Percentiles rank a stretch among this genome's conserved stretches.
These are phyloP conservation scores for Craterocephalus amniculus DNA, from an alignment of 2,797 vertebrate genomes.

Conservation along the genomic window DNA sequence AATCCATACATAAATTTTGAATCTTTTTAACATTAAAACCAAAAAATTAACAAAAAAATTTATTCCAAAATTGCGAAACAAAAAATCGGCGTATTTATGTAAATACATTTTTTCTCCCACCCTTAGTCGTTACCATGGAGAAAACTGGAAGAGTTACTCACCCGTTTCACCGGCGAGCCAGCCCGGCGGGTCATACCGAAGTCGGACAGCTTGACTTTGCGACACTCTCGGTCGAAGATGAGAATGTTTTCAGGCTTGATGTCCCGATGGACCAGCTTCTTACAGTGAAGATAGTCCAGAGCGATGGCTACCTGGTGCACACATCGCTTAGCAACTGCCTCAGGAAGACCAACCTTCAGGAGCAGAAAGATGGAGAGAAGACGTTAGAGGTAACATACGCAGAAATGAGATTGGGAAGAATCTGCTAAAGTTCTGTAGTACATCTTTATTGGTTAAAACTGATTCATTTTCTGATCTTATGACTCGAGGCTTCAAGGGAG, in stretches of 20 bases:
- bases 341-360: constrained; percentile 84
- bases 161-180: constrained; percentile 86
- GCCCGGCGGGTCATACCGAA: constrained; percentile 88
- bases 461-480: too few relatives aligned
- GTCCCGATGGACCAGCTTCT: constrained; percentile 88
- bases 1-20: too few relatives aligned
- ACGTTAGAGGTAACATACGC: neutral
- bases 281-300: constrained; percentile 87
- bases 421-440: too few relatives aligned
- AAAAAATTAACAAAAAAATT: too few relatives aligned
- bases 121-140: neutral
- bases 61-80: too few relatives aligned
- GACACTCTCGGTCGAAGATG: constrained; percentile 88
- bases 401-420: too few relatives aligned
- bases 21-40: too few relatives aligned
- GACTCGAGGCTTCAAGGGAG: too few relatives aligned
- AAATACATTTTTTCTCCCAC: too few relatives aligned
- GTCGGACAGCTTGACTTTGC: constrained; percentile 88
- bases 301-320: constrained; percentile 88
- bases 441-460: too few relatives aligned
- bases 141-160: constrained; percentile 40
- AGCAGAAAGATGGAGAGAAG: neutral
- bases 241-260: constrained; percentile 90
- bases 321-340: constrained; percentile 87
- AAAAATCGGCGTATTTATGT: too few relatives aligned